These are phyloP conservation scores for Machimus rusticus DNA, from an alignment of 2,888 invertebrate species.

Conservation along the genomic window DNA sequence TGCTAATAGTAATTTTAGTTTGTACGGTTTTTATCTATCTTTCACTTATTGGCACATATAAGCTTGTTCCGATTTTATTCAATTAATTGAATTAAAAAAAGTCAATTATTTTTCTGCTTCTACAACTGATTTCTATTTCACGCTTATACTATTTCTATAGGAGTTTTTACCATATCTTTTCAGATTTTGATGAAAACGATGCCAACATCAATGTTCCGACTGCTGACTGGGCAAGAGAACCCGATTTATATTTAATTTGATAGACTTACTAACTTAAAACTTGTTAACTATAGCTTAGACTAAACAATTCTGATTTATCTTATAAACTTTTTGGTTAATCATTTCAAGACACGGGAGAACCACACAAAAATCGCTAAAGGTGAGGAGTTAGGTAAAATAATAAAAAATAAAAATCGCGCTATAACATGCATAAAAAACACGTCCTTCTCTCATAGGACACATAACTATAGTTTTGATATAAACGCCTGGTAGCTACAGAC, in stretches of 20 bases:
- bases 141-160: too few species aligned
- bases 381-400: background rate
- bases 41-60: background rate
- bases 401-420: background rate
- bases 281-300: constrained; percentile 41
- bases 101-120: too few species aligned
- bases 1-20: too few species aligned
- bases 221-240: constrained; percentile 98
- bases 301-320: constrained; percentile 17
- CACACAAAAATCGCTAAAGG: background rate
- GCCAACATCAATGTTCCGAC: constrained; percentile 99
- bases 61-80: background rate
- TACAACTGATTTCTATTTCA: too few species aligned
- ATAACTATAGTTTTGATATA: constrained; percentile 41
- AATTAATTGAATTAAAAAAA: background rate
- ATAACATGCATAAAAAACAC: constrained; percentile 17
- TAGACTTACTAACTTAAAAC: constrained; percentile 34
- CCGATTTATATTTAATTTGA: constrained; percentile 91
- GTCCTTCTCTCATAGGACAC: constrained; percentile 36
- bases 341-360: background rate
- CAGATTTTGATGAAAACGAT: constrained; percentile 99
- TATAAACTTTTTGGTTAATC: background rate
- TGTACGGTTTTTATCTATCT: background rate
- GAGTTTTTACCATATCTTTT: background rate
- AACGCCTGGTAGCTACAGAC: constrained; percentile 37